Percentiles rank a stretch among this genome's conserved stretches.
Conservation (phyloP, 35 echinoderm and acorn worm species). For the Chiridota heheva region DNA sequence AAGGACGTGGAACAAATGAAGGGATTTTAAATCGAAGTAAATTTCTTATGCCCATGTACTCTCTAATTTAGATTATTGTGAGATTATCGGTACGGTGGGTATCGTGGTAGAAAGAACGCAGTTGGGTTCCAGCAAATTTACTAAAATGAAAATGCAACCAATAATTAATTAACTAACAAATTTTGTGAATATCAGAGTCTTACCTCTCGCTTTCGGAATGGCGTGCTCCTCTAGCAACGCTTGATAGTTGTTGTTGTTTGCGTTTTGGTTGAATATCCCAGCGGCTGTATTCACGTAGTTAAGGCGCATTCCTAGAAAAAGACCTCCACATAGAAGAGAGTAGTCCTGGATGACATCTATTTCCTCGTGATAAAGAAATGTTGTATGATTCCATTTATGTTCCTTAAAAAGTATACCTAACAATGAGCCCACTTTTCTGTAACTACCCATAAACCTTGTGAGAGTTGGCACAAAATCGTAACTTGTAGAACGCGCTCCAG, state of each 20-base stretch:
- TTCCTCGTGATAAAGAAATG: constrained; percentile 52
- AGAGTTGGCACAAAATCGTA: constrained; percentile 33
- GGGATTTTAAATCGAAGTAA: too few species aligned
- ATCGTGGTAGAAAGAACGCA: too few species aligned
- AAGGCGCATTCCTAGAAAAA: not conserved
- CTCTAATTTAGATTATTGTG: too few species aligned
- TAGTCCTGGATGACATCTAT: not conserved
- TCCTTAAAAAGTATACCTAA: constrained; percentile 7
- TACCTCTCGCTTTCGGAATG: constrained; percentile 43
- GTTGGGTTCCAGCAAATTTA: too few species aligned
- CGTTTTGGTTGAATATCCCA: constrained; percentile 33
- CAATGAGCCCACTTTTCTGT: constrained; percentile 42
- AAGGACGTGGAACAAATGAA: too few species aligned
- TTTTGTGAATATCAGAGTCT: not conserved
- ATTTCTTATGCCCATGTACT: too few species aligned
- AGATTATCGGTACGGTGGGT: too few species aligned
- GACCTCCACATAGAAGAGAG: constrained; percentile 7
- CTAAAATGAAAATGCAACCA: too few species aligned
- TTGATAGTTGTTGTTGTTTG: not conserved
- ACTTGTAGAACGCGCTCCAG: constrained; percentile 58
- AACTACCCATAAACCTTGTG: constrained; percentile 22
- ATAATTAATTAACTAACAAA: too few species aligned
- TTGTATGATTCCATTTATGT: constrained; percentile 26
- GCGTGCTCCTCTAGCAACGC: constrained; percentile 5
- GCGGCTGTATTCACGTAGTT: not conserved